Evolutionary conservation across 2,888 invertebrate species (phyloP), one percentile per base, ranked within the genome.

Genomic region (Melikaiella ostensackeni): DNA sequence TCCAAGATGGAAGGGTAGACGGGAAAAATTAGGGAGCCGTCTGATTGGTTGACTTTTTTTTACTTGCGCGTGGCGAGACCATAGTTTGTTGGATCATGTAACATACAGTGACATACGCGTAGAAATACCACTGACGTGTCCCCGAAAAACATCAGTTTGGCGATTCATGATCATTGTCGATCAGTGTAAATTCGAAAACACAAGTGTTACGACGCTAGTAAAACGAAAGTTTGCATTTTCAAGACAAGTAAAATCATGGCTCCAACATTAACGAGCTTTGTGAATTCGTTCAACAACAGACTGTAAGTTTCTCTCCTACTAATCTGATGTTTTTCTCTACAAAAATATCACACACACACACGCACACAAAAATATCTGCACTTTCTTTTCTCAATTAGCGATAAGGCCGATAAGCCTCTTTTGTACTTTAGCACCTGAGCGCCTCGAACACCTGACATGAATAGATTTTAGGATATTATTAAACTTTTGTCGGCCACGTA

Each of bases 281-380:
- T 95, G 86, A 94, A 95, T 92, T 94, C 95, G 84, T 95, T 95
- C 92, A 94, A 94, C 91, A 94, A 93, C 92, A 94, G 93, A 89
- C 92, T 95, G 95, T 95, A 91, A 95, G 95, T 95, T 91, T 62
- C 61, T 74, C 59, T 77, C 1, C 50, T 7, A n/a, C n/a, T 50
- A 2, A 24, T 59, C 11, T 38, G 13, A 13, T 70, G 27, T 62
- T 24, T n/a, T 50, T 55, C 38, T 46, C 42, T 66, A 75, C 55
- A 38, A 75, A 76, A 81, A 80, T 78, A 78, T 61, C 19, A 24
- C 19, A n/a, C n/a, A n/a, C n/a, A n/a, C n/a, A n/a, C n/a, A n/a
- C n/a, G n/a, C n/a, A n/a, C n/a, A n/a, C n/a, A n/a, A n/a, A n/a
- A n/a, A n/a, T 24, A 24, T 62, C 38, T 64, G 13, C 46, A 66